Base-by-base conservation (phyloP, 2,888 invertebrate genomes). In the Hyppa rectilinea region DNA sequence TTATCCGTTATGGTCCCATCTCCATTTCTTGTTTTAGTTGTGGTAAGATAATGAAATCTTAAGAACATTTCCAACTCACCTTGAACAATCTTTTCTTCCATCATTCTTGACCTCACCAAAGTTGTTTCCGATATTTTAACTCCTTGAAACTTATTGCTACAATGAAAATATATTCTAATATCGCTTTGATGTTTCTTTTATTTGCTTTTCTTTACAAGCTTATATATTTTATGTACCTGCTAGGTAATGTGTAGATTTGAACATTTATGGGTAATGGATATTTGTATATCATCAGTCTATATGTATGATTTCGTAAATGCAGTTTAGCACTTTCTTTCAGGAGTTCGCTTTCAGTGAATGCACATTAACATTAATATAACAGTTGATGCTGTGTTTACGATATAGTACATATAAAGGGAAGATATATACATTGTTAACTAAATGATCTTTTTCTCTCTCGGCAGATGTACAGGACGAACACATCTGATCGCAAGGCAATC, bases 401-500 rank as follows among this genome's bases (percentile, higher is more conserved):
- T 60, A 68, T 73, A 52, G 31, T 59, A 64, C 83, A 83, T 72
- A 67, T 72, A 68, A 79, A 71, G 50, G 38, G 52, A 63, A 67
- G 78, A 70, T 77, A 74, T 76, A 67, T 75, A 71, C 68, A 66
- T 73, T 63, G 67, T 69, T 63, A 82, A 87, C 87, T 90, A 94
- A 95, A 96, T 95, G 93, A 96, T 96, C 95, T 96, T 96, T 96
- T 96, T 96, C 96, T 95, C 96, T 95, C 92, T 94, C 92, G 95
- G 87, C 97, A 97, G 97, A 97, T 97, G 97, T 97, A 92, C 97
- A 97, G 95, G 97, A 97, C 92, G 97, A 97, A 95, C 97, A 97
- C 96, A 97, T 97, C 96, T 97, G 96, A 96, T 90, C 92, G 89
- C 92, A 90, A 90, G 89, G 89, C 90, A 90, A 90, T 88, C 92